phyloP scores from a whole-genome alignment of 2,888 invertebrate genomes.

The Nipponacmea schrenckii region DNA sequence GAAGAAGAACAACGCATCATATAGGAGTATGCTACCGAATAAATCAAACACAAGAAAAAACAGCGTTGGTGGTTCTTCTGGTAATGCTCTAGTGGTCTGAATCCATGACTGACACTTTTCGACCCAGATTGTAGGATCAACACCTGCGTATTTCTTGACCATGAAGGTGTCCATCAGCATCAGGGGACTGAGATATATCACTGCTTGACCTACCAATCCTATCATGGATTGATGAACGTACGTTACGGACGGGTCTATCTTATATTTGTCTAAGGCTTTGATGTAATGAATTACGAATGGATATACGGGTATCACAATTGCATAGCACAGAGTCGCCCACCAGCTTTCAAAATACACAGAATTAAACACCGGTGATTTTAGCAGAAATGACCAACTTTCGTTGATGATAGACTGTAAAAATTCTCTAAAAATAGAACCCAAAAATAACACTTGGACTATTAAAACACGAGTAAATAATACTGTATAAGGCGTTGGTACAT shows the following conservation, averaged over 20 bases:
- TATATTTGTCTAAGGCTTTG: slow-evolving; percentile 45
- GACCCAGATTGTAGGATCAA: slow-evolving; percentile 42
- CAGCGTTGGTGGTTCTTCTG: slow-evolving; percentile 44
- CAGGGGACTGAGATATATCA: slow-evolving; percentile 50
- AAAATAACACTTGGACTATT: background rate
- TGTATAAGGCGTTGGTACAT: background rate
- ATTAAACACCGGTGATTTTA: slow-evolving; percentile 40
- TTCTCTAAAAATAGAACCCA: background rate
- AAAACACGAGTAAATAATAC: background rate
- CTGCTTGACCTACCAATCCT: slow-evolving; percentile 33
- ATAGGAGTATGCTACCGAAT: slow-evolving; percentile 45
- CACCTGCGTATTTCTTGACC: slow-evolving; percentile 53
- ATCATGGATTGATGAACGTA: slow-evolving; percentile 34
- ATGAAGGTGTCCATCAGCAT: slow-evolving; percentile 53
- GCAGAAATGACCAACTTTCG: slow-evolving; percentile 36
- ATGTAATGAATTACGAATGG: slow-evolving; percentile 43
- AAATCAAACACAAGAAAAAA: slow-evolving; percentile 34
- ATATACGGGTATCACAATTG: slow-evolving; percentile 40
- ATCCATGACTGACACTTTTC: slow-evolving; percentile 39
- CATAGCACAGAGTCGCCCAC: slow-evolving; percentile 48
- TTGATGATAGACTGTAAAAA: slow-evolving; percentile 31
- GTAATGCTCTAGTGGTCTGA: slow-evolving; percentile 53
- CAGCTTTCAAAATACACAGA: slow-evolving; percentile 60
- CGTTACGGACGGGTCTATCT: slow-evolving; percentile 43
- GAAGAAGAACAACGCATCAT: slow-evolving; percentile 53